phyloP scores from a whole-genome alignment of 2,797 vertebrate species.

The Neopelma chrysocephalum region DNA sequence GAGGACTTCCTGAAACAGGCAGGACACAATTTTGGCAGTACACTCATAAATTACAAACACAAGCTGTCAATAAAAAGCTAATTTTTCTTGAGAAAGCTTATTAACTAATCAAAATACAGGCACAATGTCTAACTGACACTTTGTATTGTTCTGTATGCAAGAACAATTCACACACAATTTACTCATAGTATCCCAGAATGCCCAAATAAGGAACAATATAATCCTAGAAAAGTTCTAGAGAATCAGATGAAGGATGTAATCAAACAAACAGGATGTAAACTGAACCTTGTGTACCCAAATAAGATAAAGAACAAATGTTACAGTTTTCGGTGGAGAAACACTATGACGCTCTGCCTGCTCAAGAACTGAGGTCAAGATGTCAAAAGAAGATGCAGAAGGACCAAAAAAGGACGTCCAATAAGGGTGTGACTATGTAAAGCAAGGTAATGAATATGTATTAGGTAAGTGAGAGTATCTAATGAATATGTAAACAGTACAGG shows the following conservation, averaged over 20 bases:
- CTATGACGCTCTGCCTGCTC: neutral
- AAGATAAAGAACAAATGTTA: neutral
- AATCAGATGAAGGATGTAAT: neutral
- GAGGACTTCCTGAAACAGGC: neutral
- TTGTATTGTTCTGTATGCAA: no score
- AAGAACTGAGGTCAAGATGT: neutral
- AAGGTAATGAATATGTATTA: neutral
- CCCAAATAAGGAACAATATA: neutral
- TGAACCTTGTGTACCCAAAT: neutral
- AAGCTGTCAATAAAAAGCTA: neutral
- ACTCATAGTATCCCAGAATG: neutral
- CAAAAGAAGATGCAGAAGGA: neutral
- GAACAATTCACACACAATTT: neutral
- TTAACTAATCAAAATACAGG: neutral
- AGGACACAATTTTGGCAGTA: neutral
- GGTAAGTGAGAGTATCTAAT: neutral
- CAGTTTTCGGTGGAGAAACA: neutral
- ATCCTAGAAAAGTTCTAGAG: neutral
- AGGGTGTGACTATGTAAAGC: neutral
- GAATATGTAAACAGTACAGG: neutral
- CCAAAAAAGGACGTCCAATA: neutral
- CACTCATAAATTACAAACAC: neutral
- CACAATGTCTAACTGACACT: neutral
- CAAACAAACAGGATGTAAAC: neutral
- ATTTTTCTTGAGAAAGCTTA: neutral